A percentile compares a stretch with the other conserved stretches of the same genome.
These are phyloP conservation scores for Paralvinella palmiformis DNA, from an alignment of 1,140 invertebrate species.

Conservation along the genomic window DNA sequence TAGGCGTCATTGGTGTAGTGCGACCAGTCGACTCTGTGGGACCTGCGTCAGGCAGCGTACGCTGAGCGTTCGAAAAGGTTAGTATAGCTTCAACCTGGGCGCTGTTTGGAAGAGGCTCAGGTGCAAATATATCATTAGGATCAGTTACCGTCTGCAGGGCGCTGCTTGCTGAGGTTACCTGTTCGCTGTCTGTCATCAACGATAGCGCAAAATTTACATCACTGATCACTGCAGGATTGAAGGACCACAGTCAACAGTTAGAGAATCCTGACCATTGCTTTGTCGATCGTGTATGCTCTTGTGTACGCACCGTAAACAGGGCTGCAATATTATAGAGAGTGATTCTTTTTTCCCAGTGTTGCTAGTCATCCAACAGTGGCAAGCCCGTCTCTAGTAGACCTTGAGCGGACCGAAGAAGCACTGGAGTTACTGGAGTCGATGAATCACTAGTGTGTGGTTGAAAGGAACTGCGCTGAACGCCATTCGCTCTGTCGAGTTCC, in stretches of 20 bases:
- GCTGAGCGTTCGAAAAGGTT: too few species aligned
- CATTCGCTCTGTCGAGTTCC: constrained; percentile 23
- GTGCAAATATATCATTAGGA: too few species aligned
- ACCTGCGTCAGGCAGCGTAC: too few species aligned
- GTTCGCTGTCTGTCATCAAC: constrained; percentile 10
- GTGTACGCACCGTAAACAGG: constrained; percentile 15
- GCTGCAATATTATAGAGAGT: constrained; percentile 38
- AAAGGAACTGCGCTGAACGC: constrained; percentile 24
- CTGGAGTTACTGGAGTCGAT: constrained; percentile 29
- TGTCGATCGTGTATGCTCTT: background rate
- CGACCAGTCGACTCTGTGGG: too few species aligned
- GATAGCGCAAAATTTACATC: constrained; percentile 22
- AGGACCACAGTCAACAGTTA: constrained; percentile 6
- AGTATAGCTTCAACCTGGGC: too few species aligned
- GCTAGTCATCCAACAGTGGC: constrained; percentile 34
- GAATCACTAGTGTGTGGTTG: constrained; percentile 29
- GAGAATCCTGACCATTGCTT: constrained; percentile 2
- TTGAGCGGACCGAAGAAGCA: background rate
- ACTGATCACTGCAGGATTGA: constrained; percentile 3
- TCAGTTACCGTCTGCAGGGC: too few species aligned
- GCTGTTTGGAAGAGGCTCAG: too few species aligned
- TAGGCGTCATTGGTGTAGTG: background rate
- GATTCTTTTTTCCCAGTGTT: constrained; percentile 32
- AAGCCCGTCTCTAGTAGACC: constrained; percentile 18
- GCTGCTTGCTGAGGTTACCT: background rate